Percentiles rank a stretch among this genome's conserved stretches.
These are phyloP conservation scores for Acrocephalus kingi DNA, from an alignment of 2,113 vertebrate genomes.

Conservation along the genomic window DNA sequence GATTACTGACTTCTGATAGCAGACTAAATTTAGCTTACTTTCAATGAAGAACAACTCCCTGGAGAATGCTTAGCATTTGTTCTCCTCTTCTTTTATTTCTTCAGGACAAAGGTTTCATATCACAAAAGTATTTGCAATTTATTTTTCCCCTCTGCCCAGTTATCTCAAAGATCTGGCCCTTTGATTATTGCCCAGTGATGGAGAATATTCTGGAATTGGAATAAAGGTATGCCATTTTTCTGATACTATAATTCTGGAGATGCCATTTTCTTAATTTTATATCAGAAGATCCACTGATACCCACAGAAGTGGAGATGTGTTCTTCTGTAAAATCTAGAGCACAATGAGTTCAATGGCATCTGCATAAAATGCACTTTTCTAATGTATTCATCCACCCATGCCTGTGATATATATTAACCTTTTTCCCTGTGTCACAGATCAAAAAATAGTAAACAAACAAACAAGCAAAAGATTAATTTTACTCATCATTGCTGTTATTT, in stretches of 20 bases:
- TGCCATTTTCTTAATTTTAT: neutral
- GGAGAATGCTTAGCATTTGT: neutral
- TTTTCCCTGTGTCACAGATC: neutral
- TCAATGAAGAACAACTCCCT: neutral
- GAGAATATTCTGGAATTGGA: neutral
- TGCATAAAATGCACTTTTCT: neutral
- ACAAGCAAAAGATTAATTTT: neutral
- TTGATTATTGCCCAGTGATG: neutral
- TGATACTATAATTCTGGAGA: neutral
- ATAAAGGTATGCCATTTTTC: neutral
- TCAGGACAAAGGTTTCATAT: neutral
- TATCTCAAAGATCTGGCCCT: neutral
- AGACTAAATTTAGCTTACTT: neutral
- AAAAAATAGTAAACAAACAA: neutral
- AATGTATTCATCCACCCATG: neutral
- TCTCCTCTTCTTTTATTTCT: slow-evolving; percentile 5
- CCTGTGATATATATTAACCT: neutral
- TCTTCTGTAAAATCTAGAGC: neutral
- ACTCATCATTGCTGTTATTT: neutral
- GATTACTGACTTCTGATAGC: neutral
- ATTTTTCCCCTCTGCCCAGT: neutral
- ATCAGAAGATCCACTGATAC: neutral
- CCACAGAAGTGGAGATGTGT: neutral
- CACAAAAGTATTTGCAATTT: neutral
- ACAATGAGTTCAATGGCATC: neutral